Base-by-base conservation (phyloP, 2,888 invertebrate species). In the Epicampocera succincta region DNA sequence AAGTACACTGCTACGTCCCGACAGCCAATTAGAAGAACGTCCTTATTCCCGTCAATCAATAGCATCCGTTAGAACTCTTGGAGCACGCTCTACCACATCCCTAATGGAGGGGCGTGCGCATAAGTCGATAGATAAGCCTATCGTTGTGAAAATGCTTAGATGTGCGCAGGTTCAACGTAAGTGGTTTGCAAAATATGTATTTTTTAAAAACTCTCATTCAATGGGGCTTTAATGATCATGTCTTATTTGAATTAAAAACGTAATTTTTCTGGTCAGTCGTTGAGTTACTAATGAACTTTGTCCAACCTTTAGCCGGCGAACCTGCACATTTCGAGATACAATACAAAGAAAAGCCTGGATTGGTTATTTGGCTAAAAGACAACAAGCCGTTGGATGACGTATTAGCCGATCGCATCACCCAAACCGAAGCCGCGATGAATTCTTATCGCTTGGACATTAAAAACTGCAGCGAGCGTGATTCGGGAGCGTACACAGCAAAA, bases 401-500 rank as follows among this genome's bases (percentile, higher is more conserved):
- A 66, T 91, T 95, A 71, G 95, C 96, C 84, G 96, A 96, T 88
- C 93, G 96, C 15, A 94, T 96, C 66, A 92, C 92, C 84, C 93
- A 93, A 84, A 93, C 93, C 8, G 92, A 92, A 66, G 92, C 92
- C 13, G 92, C 93, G 21, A 93, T 93, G 74, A 93, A 93, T 84
- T 92, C 92, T 38, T 95, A 95, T 90, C 94, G 94, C 74, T 92
- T 98, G 85, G 93, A 94, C 86, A 93, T 96, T 84, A 93, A 94
- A 87, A 95, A 96, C 89, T 95, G 95, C 86, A 92, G 93, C 81
- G 93, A 95, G 86, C 94, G 93, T 33, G 98, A 98, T 91, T 93
- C 94, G n/a, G 98, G 97, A 61, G 93, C 96, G 52, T 99, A 99
- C 90, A 96, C 97, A 0, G 97, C 97, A 56, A 94, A 96, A 84